Conservation (phyloP, 2,888 invertebrate species). For the Morpho deidamia region DNA sequence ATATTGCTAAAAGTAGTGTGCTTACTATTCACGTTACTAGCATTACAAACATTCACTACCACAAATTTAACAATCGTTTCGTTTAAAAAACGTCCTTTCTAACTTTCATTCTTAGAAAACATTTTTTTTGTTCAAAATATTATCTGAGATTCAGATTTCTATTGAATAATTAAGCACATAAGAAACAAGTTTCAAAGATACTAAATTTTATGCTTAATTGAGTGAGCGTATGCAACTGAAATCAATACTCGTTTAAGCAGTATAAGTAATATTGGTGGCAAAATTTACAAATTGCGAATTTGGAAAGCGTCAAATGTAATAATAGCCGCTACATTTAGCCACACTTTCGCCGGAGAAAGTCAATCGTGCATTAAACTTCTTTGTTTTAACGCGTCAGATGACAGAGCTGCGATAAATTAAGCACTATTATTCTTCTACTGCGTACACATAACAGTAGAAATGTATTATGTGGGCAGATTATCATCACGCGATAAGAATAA, state of each 20-base stretch:
- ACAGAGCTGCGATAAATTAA: conserved; percentile 14
- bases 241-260: neutral
- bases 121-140: no score
- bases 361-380: conserved; percentile 66
- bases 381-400: conserved; percentile 38
- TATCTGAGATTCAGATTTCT: no score
- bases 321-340: conserved; percentile 53
- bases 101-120: no score
- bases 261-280: conserved; percentile 23
- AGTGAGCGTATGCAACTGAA: neutral
- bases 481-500: conserved; percentile 2
- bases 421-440: conserved; percentile 5
- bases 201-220: neutral
- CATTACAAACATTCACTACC: no score
- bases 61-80: no score
- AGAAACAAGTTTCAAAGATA: no score
- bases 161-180: no score
- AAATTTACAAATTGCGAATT: conserved; percentile 43
- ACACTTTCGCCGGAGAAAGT: conserved; percentile 75
- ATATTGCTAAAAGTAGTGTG: no score
- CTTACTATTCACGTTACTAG: no score
- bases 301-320: conserved; percentile 65
- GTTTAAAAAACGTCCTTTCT: no score
- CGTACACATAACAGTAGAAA: conserved; percentile 2
- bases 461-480: neutral